Conservation (phyloP, 2,797 vertebrate species). For the Spatula versicolor region DNA sequence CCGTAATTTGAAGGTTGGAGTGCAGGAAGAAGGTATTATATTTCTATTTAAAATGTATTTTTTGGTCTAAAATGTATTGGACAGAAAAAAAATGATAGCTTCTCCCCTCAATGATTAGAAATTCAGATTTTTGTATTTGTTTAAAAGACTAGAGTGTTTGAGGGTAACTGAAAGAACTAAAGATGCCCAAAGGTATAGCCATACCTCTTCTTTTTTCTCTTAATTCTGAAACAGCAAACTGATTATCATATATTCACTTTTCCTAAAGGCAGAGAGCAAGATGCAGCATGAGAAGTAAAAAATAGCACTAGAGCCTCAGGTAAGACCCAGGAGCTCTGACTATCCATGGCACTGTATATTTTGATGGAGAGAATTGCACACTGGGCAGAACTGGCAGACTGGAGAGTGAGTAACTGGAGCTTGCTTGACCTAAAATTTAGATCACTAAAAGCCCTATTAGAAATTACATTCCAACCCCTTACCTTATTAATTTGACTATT, state of each 20-base stretch:
- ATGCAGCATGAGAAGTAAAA: background rate
- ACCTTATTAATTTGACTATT: background rate
- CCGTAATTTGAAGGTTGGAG: background rate
- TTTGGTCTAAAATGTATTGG: background rate
- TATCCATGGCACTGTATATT: background rate
- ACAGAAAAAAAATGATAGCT: background rate
- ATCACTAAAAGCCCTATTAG: background rate
- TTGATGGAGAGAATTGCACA: background rate
- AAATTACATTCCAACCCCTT: background rate
- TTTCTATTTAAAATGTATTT: background rate
- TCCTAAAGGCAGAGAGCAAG: background rate
- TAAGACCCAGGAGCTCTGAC: constrained; percentile 41
- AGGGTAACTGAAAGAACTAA: background rate
- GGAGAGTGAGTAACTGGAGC: background rate
- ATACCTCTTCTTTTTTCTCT: background rate
- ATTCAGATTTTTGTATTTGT: background rate
- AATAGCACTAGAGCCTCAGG: constrained; percentile 1
- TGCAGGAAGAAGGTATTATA: background rate
- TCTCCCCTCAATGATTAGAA: background rate
- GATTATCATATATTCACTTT: background rate
- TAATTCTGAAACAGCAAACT: background rate
- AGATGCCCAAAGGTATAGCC: background rate
- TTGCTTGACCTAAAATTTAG: background rate
- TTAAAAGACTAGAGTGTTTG: background rate
- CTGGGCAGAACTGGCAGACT: background rate